These are phyloP conservation scores for Thamnaconus septentrionalis DNA, from an alignment of 2,113 vertebrate species.

Conservation along the genomic window DNA sequence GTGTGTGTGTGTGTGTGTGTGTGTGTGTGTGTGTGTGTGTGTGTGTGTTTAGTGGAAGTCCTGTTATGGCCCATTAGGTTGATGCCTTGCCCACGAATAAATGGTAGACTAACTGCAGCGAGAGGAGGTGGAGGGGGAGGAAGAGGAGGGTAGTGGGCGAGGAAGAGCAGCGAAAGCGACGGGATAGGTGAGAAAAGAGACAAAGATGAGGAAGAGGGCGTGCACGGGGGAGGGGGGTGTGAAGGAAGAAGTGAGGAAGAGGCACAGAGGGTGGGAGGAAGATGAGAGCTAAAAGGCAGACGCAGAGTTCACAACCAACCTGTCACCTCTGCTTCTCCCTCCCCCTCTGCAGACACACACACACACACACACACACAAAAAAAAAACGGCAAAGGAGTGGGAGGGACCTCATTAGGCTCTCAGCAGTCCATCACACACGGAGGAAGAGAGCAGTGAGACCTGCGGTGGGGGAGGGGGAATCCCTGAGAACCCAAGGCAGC, in stretches of 20 bases:
- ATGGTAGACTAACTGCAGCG: conserved; percentile 66
- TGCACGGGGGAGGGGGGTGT: conserved; percentile 1
- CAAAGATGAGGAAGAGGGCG: neutral
- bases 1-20: conserved; percentile 50
- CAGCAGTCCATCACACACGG: conserved; percentile 65
- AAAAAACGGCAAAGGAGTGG: conserved; percentile 61
- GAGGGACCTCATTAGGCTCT: conserved; percentile 70
- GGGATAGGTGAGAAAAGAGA: conserved; percentile 16
- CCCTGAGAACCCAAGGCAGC: conserved; percentile 50
- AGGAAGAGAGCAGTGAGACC: conserved; percentile 2
- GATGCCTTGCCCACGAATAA: conserved; percentile 64
- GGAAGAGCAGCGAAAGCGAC: conserved; percentile 24
- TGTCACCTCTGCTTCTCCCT: conserved; percentile 57
- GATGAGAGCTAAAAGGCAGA: conserved; percentile 62
- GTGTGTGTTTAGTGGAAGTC: conserved; percentile 54
- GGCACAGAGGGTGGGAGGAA: conserved; percentile 10
- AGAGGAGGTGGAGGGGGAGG: conserved; percentile 18
- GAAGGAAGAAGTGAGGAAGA: conserved; percentile 19
- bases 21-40: conserved; percentile 34
- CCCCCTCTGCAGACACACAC: conserved; percentile 33
- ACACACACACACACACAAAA: conserved; percentile 23
- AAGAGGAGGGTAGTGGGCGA: neutral
- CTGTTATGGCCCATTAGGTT: conserved; percentile 74
- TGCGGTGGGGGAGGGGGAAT: conserved; percentile 33
- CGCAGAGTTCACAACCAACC: conserved; percentile 74